Base-by-base conservation (phyloP, 2,888 invertebrate genomes). In the Noctuana brunneofusca region DNA sequence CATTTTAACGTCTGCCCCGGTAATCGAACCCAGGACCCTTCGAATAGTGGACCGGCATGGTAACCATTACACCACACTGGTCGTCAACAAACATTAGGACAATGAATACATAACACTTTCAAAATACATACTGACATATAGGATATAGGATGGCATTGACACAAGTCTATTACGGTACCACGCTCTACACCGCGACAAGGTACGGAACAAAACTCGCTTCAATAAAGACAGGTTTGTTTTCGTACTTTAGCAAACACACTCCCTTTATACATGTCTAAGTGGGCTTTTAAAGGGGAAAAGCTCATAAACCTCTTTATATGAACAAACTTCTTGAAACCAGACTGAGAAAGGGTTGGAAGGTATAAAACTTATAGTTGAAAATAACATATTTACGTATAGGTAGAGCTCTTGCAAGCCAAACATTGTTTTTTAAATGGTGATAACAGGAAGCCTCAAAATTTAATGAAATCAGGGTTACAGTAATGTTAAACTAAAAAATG, bases 241-340 rank as follows among this genome's bases (percentile, higher is more conserved):
- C 12, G 27, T 56, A 53, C 48, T 57, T 32, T n/a, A 48, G 48
- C 24, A 48, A 57, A 57, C 46, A 27, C 32, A 48, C 32, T 32
- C 32, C 48, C 48, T 48, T 48, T 57, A 57, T 32, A 57, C 56
- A 56, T 46, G 57, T 46, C 57, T 46, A 57, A 57, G 57, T 57
- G 20, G 57, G 48, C 46, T 57, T 57, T 55, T 55, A 55, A 43
- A 55, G 55, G 54, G 55, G 41, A 24, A 22, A 55, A 41, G 52
- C 41, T 43, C 46, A 56, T 56, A 46, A 56, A 56, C 43, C 56
- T 55, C 43, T 56, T 12, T 46, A 43, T 56, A 56, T 41, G 30
- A 46, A 43, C 56, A 56, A 56, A 56, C 56, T 56, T 56, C 43
- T 30, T 46, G 30, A 46, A 46, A 27, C 16, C 43, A 43, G 16